phyloP scores from a whole-genome alignment of 1,140 invertebrate species.

The Aricia agestis region DNA sequence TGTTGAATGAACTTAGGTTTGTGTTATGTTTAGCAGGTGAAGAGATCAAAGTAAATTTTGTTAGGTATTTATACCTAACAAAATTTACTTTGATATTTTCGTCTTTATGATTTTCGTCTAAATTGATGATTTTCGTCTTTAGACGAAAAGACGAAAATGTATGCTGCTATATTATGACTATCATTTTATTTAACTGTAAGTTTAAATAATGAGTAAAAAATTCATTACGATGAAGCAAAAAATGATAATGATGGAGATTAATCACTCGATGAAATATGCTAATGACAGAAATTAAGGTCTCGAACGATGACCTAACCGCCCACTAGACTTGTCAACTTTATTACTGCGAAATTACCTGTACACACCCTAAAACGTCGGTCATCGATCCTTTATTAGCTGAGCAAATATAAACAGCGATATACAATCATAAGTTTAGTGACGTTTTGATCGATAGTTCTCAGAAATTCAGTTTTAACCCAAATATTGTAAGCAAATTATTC shows the following conservation, averaged over 20 bases:
- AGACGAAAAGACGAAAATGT: no score
- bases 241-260: not conserved
- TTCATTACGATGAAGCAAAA: not conserved
- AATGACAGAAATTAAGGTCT: slow-evolving; percentile 1
- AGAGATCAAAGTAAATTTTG: not conserved
- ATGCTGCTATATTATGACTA: no score
- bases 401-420: not conserved
- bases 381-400: not conserved
- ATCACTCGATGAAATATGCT: slow-evolving; percentile 1
- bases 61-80: no score
- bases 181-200: not conserved
- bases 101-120: no score
- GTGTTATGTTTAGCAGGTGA: not conserved
- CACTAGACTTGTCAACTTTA: not conserved
- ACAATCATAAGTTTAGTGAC: not conserved
- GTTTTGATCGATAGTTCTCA: not conserved
- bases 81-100: no score
- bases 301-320: not conserved
- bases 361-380: not conserved
- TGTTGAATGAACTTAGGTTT: not conserved
- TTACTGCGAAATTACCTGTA: not conserved
- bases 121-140: no score
- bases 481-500: not conserved
- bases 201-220: not conserved
- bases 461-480: not conserved